These are phyloP conservation scores for Scleropages formosus DNA, from an alignment of 2,797 vertebrate genomes.

Conservation along the genomic window DNA sequence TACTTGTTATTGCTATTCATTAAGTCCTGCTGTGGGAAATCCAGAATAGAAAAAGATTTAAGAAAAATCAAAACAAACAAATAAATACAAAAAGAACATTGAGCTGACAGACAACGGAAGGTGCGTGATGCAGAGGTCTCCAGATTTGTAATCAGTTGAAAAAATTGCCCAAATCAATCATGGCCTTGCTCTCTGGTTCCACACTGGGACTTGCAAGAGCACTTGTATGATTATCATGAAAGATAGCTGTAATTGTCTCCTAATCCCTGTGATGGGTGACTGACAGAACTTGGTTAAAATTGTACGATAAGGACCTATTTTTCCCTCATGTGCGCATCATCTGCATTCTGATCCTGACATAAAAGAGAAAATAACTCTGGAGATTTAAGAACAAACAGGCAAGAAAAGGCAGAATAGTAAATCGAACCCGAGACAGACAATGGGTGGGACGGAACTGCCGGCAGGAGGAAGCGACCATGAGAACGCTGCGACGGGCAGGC, in stretches of 20 bases:
- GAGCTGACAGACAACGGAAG: conserved; percentile 28
- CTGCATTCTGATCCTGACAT: conserved; percentile 30
- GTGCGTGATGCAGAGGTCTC: conserved; percentile 55
- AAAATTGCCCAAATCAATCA: conserved; percentile 83
- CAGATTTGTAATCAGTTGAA: conserved; percentile 71
- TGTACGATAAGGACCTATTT: conserved; percentile 55
- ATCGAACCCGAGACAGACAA: conserved; percentile 56
- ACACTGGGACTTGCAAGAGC: conserved; percentile 56
- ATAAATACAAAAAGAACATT: conserved; percentile 39
- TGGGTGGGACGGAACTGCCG: conserved; percentile 54
- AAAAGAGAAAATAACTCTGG: neutral
- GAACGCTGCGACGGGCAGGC: conserved; percentile 10
- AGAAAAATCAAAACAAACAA: conserved; percentile 12
- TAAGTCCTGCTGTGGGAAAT: conserved; percentile 14
- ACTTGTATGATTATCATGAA: conserved; percentile 76
- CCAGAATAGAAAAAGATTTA: conserved; percentile 8
- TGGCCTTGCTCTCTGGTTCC: conserved; percentile 56
- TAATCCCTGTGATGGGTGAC: conserved; percentile 64
- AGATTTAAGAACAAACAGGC: neutral
- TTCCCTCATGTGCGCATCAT: conserved; percentile 45
- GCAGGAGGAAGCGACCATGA: conserved; percentile 47
- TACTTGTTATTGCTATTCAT: conserved; percentile 11
- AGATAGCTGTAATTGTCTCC: conserved; percentile 77
- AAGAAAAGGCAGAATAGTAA: conserved; percentile 8
- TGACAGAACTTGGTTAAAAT: conserved; percentile 68